Evolutionary conservation across 2,888 invertebrate genomes (phyloP), one percentile per base, ranked within the genome.

Genomic region (Coronaproctus castanopsis): DNA sequence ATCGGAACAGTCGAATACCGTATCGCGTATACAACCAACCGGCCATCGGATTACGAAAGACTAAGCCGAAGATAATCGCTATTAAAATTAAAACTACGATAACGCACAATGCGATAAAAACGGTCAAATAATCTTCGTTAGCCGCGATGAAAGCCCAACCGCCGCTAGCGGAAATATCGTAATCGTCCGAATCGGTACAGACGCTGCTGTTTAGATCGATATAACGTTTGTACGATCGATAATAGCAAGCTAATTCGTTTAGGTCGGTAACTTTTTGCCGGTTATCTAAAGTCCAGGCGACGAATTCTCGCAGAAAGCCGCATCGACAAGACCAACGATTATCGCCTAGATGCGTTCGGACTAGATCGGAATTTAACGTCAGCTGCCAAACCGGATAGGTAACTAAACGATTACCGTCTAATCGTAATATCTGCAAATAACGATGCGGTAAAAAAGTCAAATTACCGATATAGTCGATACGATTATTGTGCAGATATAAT

Each of bases 251-350:
- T 62, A 90, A 81, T 67, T 80, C 81, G 63, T 79, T 77, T 56
- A 83, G 82, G 70, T 91, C 90, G 65, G 82, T 78, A 57, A 91
- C 84, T 76, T 89, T 89, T 62, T 82, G 85, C 52, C 80, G 76
- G 71, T 87, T 87, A 62, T 80, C 79, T 67, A 80, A 80, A 69
- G 89, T 78, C 82, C 89, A 91, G 65, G 78, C 79, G 67, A 86
- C 80, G 70, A 85, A 86, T 70, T 85, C 85, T 71, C 87, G 85
- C 67, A 91, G 77, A 74, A 87, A 90, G 70, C 86, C 84, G 74
- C 92, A 92, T 66, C 87, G 83, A 70, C 92, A 92, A 52, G 86
- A 85, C 91, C 91, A 92, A 63, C 82, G 79, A 72, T 92, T 92
- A 67, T 84, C 81, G 18, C 87, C 85, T 60, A 91, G 77, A 5